phyloP scores from a whole-genome alignment of 2,888 invertebrate genomes.

The Pammene fasciana region DNA sequence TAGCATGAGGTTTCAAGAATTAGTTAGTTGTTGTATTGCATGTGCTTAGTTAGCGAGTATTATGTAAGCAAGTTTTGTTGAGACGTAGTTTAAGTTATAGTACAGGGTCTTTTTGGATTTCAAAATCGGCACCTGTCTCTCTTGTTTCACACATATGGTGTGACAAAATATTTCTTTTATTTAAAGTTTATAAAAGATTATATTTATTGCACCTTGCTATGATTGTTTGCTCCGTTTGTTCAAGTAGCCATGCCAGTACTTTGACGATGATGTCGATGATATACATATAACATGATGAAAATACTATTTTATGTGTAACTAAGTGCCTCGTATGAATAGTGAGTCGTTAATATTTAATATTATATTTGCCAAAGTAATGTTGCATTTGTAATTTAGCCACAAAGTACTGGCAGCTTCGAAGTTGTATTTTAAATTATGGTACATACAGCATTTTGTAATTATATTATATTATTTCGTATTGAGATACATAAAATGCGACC shows the following conservation, averaged over 20 bases:
- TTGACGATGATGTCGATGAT: conserved; percentile 42
- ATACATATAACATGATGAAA: conserved; percentile 59
- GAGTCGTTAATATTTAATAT: conserved; percentile 59
- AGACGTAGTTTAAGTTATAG: conserved; percentile 42
- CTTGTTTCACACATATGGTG: conserved; percentile 53
- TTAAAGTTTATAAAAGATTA: conserved; percentile 63
- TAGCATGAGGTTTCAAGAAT: conserved; percentile 4
- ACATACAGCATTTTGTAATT: conserved; percentile 20
- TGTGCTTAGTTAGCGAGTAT: conserved; percentile 31
- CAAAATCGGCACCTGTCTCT: conserved; percentile 66
- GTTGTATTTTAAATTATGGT: conserved; percentile 17
- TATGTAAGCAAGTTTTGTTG: conserved; percentile 36
- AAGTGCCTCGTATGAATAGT: conserved; percentile 51
- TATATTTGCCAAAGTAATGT: conserved; percentile 73
- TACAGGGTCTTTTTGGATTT: conserved; percentile 76
- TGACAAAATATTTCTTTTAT: conserved; percentile 70
- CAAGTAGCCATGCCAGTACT: conserved; percentile 66
- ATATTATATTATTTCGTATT: conserved; percentile 4
- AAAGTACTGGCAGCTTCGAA: conserved; percentile 62
- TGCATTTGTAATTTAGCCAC: conserved; percentile 73
- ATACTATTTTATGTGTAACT: conserved; percentile 57
- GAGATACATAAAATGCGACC: conserved; percentile 13
- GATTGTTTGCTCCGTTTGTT: conserved; percentile 50
- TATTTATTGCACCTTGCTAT: conserved; percentile 61
- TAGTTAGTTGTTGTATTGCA: conserved; percentile 26